Evolutionary conservation across 2,797 vertebrate species (phyloP).

Genomic region (Cheirogaleus major): DNA sequence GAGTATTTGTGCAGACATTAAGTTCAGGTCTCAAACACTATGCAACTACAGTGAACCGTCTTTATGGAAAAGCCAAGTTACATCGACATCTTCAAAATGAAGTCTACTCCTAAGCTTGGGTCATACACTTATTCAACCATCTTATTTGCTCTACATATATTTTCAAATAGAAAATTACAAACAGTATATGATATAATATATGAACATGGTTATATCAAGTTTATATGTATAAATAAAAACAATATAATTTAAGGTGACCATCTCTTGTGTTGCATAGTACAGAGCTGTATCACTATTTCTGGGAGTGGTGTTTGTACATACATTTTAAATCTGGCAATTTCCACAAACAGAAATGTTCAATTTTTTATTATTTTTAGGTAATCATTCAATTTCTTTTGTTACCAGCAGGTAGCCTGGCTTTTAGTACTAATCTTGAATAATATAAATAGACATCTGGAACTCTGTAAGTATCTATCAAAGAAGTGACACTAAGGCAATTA

Average conservation of each 20-base stretch:
- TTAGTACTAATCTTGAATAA: neutral
- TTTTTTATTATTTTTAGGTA: neutral
- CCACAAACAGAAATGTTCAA: neutral
- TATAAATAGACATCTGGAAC: neutral
- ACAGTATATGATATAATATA: neutral
- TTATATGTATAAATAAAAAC: neutral
- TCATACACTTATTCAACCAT: neutral
- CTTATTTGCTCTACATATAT: neutral
- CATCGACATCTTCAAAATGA: neutral
- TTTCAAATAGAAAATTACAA: conserved; percentile 1
- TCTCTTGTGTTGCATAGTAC: neutral
- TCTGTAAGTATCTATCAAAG: neutral
- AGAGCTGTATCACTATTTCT: neutral
- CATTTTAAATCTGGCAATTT: conserved; percentile 3
- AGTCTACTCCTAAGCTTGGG: neutral
- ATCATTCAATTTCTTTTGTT: neutral
- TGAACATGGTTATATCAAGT: neutral
- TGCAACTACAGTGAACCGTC: neutral
- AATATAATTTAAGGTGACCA: neutral
- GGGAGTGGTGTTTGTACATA: neutral
- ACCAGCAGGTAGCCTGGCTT: neutral
- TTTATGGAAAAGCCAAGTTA: neutral
- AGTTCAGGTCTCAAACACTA: neutral
- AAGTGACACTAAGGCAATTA: neutral
- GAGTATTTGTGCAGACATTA: neutral